These are phyloP conservation scores for Alcis repandata DNA, from an alignment of 2,888 invertebrate genomes.

Conservation along the genomic window DNA sequence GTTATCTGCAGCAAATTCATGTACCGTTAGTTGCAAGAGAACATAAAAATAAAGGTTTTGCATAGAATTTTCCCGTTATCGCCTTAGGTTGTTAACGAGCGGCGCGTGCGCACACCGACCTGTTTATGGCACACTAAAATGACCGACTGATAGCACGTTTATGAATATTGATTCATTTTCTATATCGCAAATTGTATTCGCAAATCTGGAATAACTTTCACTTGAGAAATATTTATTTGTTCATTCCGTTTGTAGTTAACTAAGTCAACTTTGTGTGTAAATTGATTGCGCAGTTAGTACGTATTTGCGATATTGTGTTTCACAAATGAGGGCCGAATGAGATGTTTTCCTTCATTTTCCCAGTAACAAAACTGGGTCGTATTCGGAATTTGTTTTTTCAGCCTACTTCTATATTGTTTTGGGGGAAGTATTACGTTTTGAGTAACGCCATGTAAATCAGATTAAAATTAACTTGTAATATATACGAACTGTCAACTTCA, in stretches of 20 bases:
- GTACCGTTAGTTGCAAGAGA: constrained; percentile 14
- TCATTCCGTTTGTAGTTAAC: too few species aligned
- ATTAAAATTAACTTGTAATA: too few species aligned
- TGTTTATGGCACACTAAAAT: constrained; percentile 55
- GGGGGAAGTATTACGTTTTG: too few species aligned
- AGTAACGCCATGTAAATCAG: too few species aligned
- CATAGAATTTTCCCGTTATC: constrained; percentile 56
- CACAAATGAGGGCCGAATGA: too few species aligned
- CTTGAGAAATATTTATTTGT: constrained; percentile 1
- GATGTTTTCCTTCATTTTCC: too few species aligned
- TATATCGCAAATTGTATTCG: constrained; percentile 21
- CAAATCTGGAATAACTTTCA: constrained; percentile 26
- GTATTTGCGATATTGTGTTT: too few species aligned
- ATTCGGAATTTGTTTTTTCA: too few species aligned
- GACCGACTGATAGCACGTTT: constrained; percentile 42
- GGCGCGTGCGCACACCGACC: constrained; percentile 42
- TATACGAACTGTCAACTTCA: not conserved
- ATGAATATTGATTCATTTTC: constrained; percentile 22
- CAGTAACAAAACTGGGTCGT: too few species aligned
- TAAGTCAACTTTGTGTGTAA: too few species aligned
- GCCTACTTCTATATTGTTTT: too few species aligned
- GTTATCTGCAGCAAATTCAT: constrained; percentile 1
- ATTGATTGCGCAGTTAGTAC: too few species aligned
- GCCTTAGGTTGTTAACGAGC: constrained; percentile 44
- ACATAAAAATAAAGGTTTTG: constrained; percentile 24